Percentiles rank a stretch among this genome's conserved stretches.
Conservation (phyloP, 1,140 invertebrate genomes). For the Solenopsis fugax region DNA sequence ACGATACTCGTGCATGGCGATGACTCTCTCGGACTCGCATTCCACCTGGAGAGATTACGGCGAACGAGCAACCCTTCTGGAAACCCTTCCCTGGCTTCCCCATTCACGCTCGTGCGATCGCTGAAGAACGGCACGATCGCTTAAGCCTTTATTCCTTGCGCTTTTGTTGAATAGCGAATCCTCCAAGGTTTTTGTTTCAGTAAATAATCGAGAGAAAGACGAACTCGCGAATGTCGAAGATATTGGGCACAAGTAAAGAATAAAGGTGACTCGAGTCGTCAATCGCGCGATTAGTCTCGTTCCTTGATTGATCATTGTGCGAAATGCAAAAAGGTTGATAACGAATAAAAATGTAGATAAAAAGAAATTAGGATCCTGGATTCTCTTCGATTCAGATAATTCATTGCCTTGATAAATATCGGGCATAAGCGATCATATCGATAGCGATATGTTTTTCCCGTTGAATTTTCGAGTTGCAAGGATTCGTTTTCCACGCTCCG, state of each 20-base stretch:
- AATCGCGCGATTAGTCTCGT: constrained; percentile 5
- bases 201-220: constrained; percentile 6
- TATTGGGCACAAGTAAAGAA: constrained; percentile 13
- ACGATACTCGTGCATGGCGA: not conserved
- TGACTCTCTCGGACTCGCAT: constrained; percentile 40
- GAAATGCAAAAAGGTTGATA: not conserved
- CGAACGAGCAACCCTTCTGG: constrained; percentile 32
- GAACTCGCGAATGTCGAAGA: constrained; percentile 6
- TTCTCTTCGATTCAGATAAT: not conserved
- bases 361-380: not conserved
- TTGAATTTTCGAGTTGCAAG: not conserved
- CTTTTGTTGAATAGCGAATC: constrained; percentile 50
- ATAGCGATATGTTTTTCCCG: not conserved
- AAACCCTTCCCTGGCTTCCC: not conserved
- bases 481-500: not conserved
- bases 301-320: not conserved
- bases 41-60: constrained; percentile 41
- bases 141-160: constrained; percentile 71
- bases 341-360: not conserved
- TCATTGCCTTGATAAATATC: constrained; percentile 2
- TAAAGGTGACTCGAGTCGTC: constrained; percentile 23
- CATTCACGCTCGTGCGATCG: constrained; percentile 65
- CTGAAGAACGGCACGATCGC: constrained; percentile 69
- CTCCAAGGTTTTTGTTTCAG: constrained; percentile 45
- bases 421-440: not conserved